Percentiles rank a stretch among this genome's conserved stretches.
Evolutionary conservation across 2,797 vertebrate genomes (phyloP).

Genomic region (Typhlichthys subterraneus): DNA sequence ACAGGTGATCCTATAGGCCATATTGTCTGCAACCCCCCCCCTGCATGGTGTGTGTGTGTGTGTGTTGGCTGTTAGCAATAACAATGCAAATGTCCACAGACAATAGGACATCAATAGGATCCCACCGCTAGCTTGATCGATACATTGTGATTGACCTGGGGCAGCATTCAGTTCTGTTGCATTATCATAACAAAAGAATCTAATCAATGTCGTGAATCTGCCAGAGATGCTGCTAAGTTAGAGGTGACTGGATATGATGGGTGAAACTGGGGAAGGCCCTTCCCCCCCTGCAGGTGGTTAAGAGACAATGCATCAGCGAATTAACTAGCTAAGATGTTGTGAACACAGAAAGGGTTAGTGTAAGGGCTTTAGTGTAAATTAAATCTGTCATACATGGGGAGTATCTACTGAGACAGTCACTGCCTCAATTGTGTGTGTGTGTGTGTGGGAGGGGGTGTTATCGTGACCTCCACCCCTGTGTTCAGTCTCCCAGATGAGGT

Average conservation of each 20-base stretch:
- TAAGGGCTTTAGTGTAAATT: neutral
- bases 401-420: slow-evolving; percentile 34
- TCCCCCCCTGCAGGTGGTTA: slow-evolving; percentile 49
- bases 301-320: slow-evolving; percentile 22
- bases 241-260: neutral
- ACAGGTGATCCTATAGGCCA: too few species aligned
- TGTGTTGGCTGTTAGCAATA: too few species aligned
- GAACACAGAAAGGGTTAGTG: neutral
- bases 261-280: neutral
- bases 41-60: too few species aligned
- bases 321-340: neutral
- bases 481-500: slow-evolving; percentile 57
- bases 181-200: too few species aligned
- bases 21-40: too few species aligned
- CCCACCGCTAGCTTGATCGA: too few species aligned
- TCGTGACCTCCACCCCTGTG: slow-evolving; percentile 56
- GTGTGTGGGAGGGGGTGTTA: slow-evolving; percentile 9
- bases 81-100: too few species aligned
- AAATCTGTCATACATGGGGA: neutral
- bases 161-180: too few species aligned
- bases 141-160: too few species aligned
- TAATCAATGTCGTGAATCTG: too few species aligned
- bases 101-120: too few species aligned
- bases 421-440: slow-evolving; percentile 26
- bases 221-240: neutral